phyloP scores from a whole-genome alignment of 1,140 invertebrate genomes.

The Cherax destructor region DNA sequence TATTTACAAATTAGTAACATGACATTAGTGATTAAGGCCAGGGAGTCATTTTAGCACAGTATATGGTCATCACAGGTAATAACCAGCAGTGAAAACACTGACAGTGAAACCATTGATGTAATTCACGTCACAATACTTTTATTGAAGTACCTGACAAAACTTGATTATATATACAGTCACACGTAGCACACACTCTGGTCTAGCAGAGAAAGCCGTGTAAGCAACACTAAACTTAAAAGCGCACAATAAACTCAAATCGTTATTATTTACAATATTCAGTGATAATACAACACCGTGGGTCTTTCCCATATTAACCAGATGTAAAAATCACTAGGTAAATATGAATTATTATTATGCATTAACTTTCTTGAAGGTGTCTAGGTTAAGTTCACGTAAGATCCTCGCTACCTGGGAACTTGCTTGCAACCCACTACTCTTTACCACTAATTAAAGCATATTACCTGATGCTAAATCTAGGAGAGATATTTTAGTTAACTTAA shows the following conservation, averaged over 20 bases:
- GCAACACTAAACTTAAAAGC: neutral
- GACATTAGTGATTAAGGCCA: neutral
- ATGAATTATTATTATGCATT: neutral
- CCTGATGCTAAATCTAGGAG: neutral
- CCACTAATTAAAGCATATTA: neutral
- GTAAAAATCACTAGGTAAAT: neutral
- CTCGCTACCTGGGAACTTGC: too few relatives aligned
- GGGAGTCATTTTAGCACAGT: too few relatives aligned
- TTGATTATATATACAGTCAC: slow-evolving; percentile 20
- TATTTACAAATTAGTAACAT: too few relatives aligned
- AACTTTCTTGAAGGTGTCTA: too few relatives aligned
- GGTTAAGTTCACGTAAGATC: too few relatives aligned
- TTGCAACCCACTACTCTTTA: neutral
- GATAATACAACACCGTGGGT: neutral
- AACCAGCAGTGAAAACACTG: neutral
- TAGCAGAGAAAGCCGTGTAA: slow-evolving; percentile 16
- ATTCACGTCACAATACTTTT: neutral
- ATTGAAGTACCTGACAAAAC: slow-evolving; percentile 17
- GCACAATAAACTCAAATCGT: neutral
- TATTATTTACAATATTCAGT: slow-evolving; percentile 29
- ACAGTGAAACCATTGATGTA: neutral
- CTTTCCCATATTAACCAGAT: neutral
- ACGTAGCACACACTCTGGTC: slow-evolving; percentile 17
- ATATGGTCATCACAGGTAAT: neutral
- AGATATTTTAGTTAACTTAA: neutral